These are phyloP conservation scores for Eulemur macaco DNA, from an alignment of 2,113 vertebrate species.

Conservation along the genomic window DNA sequence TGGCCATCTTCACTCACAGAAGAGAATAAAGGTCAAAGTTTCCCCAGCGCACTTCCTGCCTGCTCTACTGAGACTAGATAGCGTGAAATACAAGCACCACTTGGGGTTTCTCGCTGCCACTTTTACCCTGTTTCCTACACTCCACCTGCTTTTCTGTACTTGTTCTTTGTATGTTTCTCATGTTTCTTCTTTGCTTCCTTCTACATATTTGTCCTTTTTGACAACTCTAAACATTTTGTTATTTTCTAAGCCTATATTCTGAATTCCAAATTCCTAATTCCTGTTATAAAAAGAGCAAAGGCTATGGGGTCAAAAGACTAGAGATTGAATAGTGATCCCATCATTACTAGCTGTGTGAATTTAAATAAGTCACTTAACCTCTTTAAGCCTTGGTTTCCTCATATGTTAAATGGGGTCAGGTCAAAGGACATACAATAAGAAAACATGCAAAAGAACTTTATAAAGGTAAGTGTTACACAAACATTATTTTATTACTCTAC, in stretches of 20 bases:
- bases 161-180: neutral
- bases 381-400: neutral
- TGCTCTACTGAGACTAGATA: neutral
- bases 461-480: neutral
- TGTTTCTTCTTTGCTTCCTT: neutral
- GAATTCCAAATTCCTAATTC: constrained; percentile 15
- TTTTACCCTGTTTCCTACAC: neutral
- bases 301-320: neutral
- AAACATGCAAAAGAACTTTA: neutral
- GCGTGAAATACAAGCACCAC: neutral
- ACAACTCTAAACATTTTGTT: neutral
- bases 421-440: neutral
- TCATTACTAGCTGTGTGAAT: neutral
- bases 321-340: neutral
- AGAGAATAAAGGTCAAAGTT: neutral
- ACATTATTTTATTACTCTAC: neutral
- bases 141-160: neutral
- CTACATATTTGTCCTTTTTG: neutral
- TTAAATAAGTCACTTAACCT: neutral
- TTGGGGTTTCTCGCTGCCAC: neutral
- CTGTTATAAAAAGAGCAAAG: neutral
- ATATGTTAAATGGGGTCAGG: neutral
- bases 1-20: neutral
- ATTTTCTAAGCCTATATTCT: neutral
- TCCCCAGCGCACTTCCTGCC: neutral